A percentile compares a stretch with the other conserved stretches of the same genome.
These are phyloP conservation scores for Conistra vaccinii DNA, from an alignment of 2,888 invertebrate genomes.

Conservation along the genomic window DNA sequence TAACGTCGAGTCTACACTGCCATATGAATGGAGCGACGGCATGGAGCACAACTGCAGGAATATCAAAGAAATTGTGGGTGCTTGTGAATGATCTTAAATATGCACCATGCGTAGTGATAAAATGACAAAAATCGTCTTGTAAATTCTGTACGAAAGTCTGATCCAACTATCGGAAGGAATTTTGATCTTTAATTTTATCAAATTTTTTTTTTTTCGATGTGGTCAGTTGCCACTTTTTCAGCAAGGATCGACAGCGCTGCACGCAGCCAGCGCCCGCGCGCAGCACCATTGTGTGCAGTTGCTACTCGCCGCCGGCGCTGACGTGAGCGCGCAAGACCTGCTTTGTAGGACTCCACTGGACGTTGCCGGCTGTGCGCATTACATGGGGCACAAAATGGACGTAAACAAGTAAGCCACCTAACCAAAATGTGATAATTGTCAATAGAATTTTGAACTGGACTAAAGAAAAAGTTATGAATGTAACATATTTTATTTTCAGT, in stretches of 20 bases:
- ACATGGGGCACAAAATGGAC: slow-evolving; percentile 37
- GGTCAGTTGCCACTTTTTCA: slow-evolving; percentile 80
- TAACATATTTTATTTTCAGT: slow-evolving; percentile 30
- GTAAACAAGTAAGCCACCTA: slow-evolving; percentile 32
- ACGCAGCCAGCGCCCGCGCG: slow-evolving; percentile 88
- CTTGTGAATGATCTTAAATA: neutral
- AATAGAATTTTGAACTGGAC: neutral
- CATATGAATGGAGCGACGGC: slow-evolving; percentile 60
- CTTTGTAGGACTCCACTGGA: slow-evolving; percentile 64
- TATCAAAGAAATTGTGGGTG: slow-evolving; percentile 44
- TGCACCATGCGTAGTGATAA: neutral
- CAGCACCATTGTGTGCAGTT: slow-evolving; percentile 70
- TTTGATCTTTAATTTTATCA: neutral
- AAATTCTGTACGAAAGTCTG: neutral
- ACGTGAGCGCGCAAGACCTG: slow-evolving; percentile 51
- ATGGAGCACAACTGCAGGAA: slow-evolving; percentile 62
- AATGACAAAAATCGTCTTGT: neutral
- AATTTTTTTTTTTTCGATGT: slow-evolving; percentile 15
- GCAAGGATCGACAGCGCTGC: slow-evolving; percentile 90
- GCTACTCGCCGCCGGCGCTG: slow-evolving; percentile 66
- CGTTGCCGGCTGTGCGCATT: slow-evolving; percentile 61
- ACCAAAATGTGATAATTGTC: neutral
- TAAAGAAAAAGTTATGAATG: neutral
- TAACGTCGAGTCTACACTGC: slow-evolving; percentile 36
- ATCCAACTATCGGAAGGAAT: neutral